These are phyloP conservation scores for Podargus strigoides DNA, from an alignment of 2,797 vertebrate genomes.

Conservation along the genomic window DNA sequence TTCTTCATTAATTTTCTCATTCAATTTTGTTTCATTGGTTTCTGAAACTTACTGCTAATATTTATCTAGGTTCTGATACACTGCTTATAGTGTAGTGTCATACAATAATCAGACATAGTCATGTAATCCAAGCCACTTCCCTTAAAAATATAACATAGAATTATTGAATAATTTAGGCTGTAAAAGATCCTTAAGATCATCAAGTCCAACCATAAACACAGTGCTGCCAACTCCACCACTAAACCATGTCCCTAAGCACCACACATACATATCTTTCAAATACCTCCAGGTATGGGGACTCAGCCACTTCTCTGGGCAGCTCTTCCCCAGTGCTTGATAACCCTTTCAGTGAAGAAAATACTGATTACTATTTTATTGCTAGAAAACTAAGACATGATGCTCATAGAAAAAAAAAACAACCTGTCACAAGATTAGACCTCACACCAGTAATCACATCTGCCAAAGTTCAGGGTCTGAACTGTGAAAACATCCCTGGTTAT, in stretches of 20 bases:
- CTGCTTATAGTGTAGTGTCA: no score
- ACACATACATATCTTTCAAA: neutral
- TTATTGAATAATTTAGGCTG: neutral
- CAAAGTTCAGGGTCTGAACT: neutral
- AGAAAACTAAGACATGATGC: neutral
- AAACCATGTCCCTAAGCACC: neutral
- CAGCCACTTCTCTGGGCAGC: neutral
- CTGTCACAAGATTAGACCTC: neutral
- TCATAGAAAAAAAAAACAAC: neutral
- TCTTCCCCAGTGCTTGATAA: neutral
- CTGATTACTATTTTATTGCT: neutral
- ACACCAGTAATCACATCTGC: neutral
- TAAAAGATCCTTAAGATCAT: neutral
- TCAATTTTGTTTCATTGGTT: neutral
- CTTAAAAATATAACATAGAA: neutral
- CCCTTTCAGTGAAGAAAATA: neutral
- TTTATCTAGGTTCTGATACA: neutral
- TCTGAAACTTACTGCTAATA: neutral
- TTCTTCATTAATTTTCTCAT: neutral
- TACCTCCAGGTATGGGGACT: neutral
- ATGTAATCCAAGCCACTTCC: neutral
- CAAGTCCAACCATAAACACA: neutral
- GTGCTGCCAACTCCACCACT: neutral
- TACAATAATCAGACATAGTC: no score
- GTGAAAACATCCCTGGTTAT: neutral